Conservation (phyloP, 2,888 invertebrate genomes). For the Gari tellinella region DNA sequence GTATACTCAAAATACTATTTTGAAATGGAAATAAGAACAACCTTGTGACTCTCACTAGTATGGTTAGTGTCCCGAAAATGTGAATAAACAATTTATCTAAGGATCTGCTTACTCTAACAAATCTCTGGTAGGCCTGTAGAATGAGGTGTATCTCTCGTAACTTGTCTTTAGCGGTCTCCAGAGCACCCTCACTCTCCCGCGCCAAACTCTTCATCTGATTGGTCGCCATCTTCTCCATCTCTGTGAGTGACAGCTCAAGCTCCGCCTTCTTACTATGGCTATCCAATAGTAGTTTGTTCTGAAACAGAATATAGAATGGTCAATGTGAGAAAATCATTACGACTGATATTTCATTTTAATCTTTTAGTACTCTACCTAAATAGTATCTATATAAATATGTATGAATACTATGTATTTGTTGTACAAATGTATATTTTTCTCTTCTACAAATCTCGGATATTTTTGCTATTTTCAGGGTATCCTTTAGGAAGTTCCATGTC, state of each 20-base stretch:
- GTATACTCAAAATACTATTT: too few relatives aligned
- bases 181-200: constrained; percentile 80
- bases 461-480: too few relatives aligned
- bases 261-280: constrained; percentile 66
- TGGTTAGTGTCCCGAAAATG: too few relatives aligned
- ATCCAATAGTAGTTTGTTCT: constrained; percentile 76
- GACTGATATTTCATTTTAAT: not conserved
- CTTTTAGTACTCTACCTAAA: too few relatives aligned
- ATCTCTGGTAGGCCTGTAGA: constrained; percentile 76
- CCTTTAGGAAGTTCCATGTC: too few relatives aligned
- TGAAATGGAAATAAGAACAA: too few relatives aligned
- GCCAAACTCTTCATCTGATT: constrained; percentile 81
- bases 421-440: too few relatives aligned
- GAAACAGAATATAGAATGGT: constrained; percentile 21
- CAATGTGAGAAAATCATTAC: not conserved
- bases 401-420: too few relatives aligned
- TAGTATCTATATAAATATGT: too few relatives aligned
- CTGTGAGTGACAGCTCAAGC: constrained; percentile 73
- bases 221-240: constrained; percentile 80
- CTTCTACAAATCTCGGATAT: too few relatives aligned
- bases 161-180: constrained; percentile 80
- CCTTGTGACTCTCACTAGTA: too few relatives aligned
- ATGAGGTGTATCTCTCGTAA: constrained; percentile 70
- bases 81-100: too few relatives aligned
- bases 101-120: constrained; percentile 76